phyloP scores from a whole-genome alignment of 37 sponge, comb jelly and placozoan species.

The Beroe ovata region DNA sequence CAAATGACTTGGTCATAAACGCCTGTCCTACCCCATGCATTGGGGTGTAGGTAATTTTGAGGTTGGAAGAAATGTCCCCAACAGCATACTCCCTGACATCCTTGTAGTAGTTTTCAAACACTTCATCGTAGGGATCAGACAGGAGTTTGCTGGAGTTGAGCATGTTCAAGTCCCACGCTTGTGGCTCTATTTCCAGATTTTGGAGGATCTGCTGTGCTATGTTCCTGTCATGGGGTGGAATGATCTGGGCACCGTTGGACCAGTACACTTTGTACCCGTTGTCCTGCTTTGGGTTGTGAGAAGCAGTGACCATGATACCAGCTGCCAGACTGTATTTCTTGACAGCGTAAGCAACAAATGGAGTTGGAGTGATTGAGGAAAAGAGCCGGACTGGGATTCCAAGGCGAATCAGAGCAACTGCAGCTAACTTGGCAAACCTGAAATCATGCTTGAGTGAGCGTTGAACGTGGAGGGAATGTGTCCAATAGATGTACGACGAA shows the following conservation, averaged over 20 bases:
- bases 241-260: conserved; percentile 97
- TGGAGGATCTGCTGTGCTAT: conserved; percentile 74
- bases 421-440: conserved; percentile 86
- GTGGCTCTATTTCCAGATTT: conserved; percentile 81
- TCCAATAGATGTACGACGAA: too few species aligned
- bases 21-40: conserved; percentile 96
- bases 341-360: conserved; percentile 91
- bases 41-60: conserved; percentile 85
- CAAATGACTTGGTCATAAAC: conserved; percentile 77
- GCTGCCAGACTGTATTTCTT: conserved; percentile 73
- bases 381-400: conserved; percentile 89
- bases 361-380: conserved; percentile 84
- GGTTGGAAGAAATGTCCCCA: neutral
- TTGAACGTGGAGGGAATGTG: too few species aligned
- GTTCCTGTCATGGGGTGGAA: conserved; percentile 86
- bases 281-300: conserved; percentile 98
- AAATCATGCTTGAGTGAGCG: too few species aligned
- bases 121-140: conserved; percentile 77
- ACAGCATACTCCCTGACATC: conserved; percentile 67
- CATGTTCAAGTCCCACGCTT: conserved; percentile 80
- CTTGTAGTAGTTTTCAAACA: conserved; percentile 74
- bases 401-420: conserved; percentile 79
- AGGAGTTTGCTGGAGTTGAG: conserved; percentile 62
- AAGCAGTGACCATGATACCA: conserved; percentile 97
- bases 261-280: conserved; percentile 99